Evolutionary conservation across 2,888 invertebrate genomes (phyloP), one percentile per base, ranked within the genome.

Genomic region (Caenorhabditis japonica): DNA sequence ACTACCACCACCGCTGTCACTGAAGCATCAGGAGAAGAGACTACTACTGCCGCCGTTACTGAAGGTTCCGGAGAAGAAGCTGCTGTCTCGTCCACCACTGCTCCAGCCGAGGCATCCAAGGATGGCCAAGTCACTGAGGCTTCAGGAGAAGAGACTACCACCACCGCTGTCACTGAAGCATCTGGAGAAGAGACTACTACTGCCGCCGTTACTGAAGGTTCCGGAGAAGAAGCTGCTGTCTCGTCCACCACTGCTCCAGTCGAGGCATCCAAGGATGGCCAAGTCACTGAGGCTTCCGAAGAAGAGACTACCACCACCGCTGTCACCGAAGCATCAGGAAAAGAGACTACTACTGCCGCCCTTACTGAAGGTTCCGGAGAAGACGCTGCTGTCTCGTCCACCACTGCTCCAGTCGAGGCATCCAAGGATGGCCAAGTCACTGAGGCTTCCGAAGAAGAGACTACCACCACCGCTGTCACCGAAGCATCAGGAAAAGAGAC

Each of bases 121-220:
- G 49, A 49, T 5, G 49, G 33, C 3, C 41, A 33, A 17, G 49
- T 49, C 0, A 41, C 41, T 34, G 49, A 47, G 10, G 49, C 49
- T 41, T 21, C 47, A 21, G 64, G 43, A 46, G 62, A 52, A 17
- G 62, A 56, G 59, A 21, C 56, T 0, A 74, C 73, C 15, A 52
- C 58, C 7, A 30, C 62, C 5, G 23, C 38, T 4, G 38, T 51
- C 17, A 34, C 69, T 8, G 49, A 43, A 33, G 51, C 49, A 17
- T 59, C 59, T 38, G 58, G 34, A 30, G 62, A 49, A 33, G 55
- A 52, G 46, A n/a, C n/a, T n/a, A n/a, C n/a, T n/a, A n/a, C n/a
- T n/a, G 39, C 52, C 19, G 12, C 46, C 5, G 72, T 52, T 7
- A 52, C 69, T 49, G 41, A 55, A 7, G 69, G 17, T 23, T 25